Base-by-base conservation (phyloP, 2,888 invertebrate species). In the Allolobophora icterica region DNA sequence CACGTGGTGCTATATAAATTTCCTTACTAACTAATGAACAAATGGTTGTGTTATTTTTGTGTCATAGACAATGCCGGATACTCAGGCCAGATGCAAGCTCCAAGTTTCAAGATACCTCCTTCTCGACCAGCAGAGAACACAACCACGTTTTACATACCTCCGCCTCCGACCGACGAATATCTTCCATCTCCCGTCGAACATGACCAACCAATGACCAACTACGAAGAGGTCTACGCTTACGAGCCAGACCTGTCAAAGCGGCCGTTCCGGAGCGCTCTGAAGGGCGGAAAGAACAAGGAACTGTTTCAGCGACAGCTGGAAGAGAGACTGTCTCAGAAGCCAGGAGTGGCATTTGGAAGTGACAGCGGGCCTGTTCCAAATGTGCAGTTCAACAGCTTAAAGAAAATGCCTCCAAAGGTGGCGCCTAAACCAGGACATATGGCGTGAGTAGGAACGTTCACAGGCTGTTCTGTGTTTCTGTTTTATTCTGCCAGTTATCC, bases 201-300 rank as follows among this genome's bases (percentile, higher is more conserved):
- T 1, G 87, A 38, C 38, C 87, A 38, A 87, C 87, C 87, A 24
- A 24, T 0, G 19, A 8, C 19, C 87, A n/a, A 35, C 24, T 91
- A 89, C 34, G 91, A 90, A 84, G 94, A 94, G 84, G 93, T 95
- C 42, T 94, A 94, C 13, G 94, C 94, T 89, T 93, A 93, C 91
- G 95, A 96, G 93, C 96, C 96, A 13, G 95, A 96, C 93, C 94
- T 95, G 87, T 93, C 91, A 89, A 95, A 95, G 91, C 93, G 93
- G 92, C 96, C 96, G 17, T 93, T 94, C 92, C 95, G 95, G 93
- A 95, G 96, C 92, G 95, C 95, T 90, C 93, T 96, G 92, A 95
- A 95, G 93, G 93, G 93, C 89, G 91, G 89, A 90, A 92, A 92
- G 87, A 84, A 90, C 8, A 89, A 91, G 89, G 92, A 92, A 89